Evolutionary conservation across 2,888 invertebrate species (phyloP), one percentile per base, ranked within the genome.

Genomic region (Cordylochernes scorpioides): DNA sequence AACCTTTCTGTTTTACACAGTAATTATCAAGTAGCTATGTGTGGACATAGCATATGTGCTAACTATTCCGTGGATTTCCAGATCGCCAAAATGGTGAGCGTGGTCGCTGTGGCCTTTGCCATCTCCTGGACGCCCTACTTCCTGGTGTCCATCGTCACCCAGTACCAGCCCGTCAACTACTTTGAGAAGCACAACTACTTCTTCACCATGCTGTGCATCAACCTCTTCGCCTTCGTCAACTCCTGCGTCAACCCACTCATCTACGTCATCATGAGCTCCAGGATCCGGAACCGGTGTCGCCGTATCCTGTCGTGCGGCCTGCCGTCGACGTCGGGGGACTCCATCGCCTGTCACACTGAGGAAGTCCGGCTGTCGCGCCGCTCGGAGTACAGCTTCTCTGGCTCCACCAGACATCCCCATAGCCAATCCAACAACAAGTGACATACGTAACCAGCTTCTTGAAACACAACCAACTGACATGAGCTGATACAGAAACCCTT

Each of bases 81-180:
- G 54, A 53, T 58, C 9, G 56, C 56, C 5, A 48, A 52, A 34
- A 58, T 58, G 55, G 51, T 58, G 8, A 44, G 57, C 21, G 51
- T 56, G 5, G 50, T 58, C 7, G 53, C 55, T 2, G 33, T 50
- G 7, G 48, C 53, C 0, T 58, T 55, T 35, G 45, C 52, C 12
- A 41, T 54, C 13, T 50, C 49, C 24, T 58, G 57, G 57, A 54
- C 54, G 3, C 57, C 57, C 0, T 53, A 53, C 34, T 57, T 57
- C 36, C 34, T 54, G n/a, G 51, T 55, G 6, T 49, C 47, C 15
- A 44, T 54, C n/a, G 39, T 55, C 7, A 53, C 52, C 4, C 54
- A 54, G 37, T 41, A 52, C 3, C 51, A 52, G 34, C 31, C 39
- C 5, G 39, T 40, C 24, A 55, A 49, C 33, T 55, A 52, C 37